Conservation (phyloP, 2,797 vertebrate species). For the Potorous gilbertii region DNA sequence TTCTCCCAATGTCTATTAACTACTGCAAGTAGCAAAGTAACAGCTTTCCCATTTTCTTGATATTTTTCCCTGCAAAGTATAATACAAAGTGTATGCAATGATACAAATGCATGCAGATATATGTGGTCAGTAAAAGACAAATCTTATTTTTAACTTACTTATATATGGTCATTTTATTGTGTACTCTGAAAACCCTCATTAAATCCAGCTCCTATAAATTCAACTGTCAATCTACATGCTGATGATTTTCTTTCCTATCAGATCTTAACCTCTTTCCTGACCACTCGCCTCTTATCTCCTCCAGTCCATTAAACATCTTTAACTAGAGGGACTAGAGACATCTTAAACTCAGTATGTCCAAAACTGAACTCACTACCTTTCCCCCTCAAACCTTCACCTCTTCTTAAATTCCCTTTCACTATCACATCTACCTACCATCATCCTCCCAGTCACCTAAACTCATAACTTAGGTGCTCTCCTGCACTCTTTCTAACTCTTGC, state of each 20-base stretch:
- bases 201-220: not conserved
- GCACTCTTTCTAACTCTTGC: not conserved
- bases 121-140: not conserved
- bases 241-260: not conserved
- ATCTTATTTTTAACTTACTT: slow-evolving; percentile 58
- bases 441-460: not conserved
- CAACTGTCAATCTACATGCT: not conserved
- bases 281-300: too few relatives aligned
- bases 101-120: not conserved
- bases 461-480: not conserved
- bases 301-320: not conserved
- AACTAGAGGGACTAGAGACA: not conserved
- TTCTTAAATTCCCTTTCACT: not conserved
- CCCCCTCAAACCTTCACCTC: not conserved
- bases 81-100: not conserved
- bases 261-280: not conserved
- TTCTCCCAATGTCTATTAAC: not conserved
- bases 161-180: slow-evolving; percentile 24
- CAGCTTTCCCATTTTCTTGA: slow-evolving; percentile 36
- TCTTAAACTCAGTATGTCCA: not conserved
- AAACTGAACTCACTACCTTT: not conserved
- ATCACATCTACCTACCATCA: not conserved
- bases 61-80: slow-evolving; percentile 9
- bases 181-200: not conserved
- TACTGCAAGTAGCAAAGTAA: slow-evolving; percentile 31